These are phyloP conservation scores for Bovichtus diacanthus DNA, from an alignment of 2,797 vertebrate genomes.

Conservation along the genomic window DNA sequence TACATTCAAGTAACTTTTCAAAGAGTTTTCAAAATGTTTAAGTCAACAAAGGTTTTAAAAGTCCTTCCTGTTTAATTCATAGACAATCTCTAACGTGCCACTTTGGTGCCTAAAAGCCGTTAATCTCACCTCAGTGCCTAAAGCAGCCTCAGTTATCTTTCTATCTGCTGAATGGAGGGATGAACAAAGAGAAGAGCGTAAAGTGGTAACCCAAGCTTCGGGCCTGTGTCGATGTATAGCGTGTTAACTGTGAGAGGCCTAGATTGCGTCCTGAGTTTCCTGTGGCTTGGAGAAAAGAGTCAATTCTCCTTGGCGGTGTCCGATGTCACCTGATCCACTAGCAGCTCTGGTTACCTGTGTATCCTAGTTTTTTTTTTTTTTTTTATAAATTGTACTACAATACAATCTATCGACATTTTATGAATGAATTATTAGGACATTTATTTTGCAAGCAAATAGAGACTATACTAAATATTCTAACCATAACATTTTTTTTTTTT, in stretches of 20 bases:
- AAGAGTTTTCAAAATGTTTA: slow-evolving; percentile 25
- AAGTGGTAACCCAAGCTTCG: slow-evolving; percentile 78
- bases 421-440: too few species aligned
- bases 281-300: slow-evolving; percentile 71
- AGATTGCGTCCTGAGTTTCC: slow-evolving; percentile 73
- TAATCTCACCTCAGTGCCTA: slow-evolving; percentile 75
- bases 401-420: too few species aligned
- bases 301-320: slow-evolving; percentile 69
- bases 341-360: slow-evolving; percentile 72
- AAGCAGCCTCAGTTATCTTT: slow-evolving; percentile 71
- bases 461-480: neutral
- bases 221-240: slow-evolving; percentile 73
- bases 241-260: slow-evolving; percentile 75
- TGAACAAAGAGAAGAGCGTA: slow-evolving; percentile 76
- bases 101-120: slow-evolving; percentile 56
- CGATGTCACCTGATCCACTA: slow-evolving; percentile 66
- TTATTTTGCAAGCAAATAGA: slow-evolving; percentile 9
- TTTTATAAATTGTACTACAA: neutral
- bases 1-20: slow-evolving; percentile 3
- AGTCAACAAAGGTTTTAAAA: slow-evolving; percentile 21
- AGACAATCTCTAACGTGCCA: slow-evolving; percentile 24
- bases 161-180: slow-evolving; percentile 66
- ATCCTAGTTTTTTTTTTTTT: slow-evolving; percentile 20
- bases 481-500: too few species aligned
- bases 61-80: slow-evolving; percentile 50